phyloP scores from a whole-genome alignment of 1,140 invertebrate genomes.

The Halyomorpha halys region DNA sequence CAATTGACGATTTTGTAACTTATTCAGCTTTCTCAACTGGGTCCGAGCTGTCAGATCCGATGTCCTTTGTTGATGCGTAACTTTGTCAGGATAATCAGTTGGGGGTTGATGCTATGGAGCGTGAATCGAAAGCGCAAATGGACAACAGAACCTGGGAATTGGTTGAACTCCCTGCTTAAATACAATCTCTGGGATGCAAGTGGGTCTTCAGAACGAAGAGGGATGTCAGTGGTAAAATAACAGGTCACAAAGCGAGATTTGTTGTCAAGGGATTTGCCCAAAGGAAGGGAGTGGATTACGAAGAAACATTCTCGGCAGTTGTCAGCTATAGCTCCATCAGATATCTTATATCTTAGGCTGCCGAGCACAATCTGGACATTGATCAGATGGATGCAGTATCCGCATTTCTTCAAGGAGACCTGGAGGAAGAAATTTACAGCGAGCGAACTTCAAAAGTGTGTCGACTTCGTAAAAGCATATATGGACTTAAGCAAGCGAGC shows the following conservation, averaged over 20 bases:
- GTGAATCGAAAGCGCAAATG: too few species aligned
- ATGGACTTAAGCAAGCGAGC: not conserved
- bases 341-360: slow-evolving; percentile 35
- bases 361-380: slow-evolving; percentile 33
- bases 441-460: not conserved
- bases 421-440: slow-evolving; percentile 36
- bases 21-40: too few species aligned
- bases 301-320: slow-evolving; percentile 35
- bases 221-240: slow-evolving; percentile 31
- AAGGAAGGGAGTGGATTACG: slow-evolving; percentile 34
- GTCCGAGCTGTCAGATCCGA: too few species aligned
- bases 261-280: slow-evolving; percentile 39
- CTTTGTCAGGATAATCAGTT: too few species aligned
- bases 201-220: slow-evolving; percentile 36
- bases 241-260: slow-evolving; percentile 37
- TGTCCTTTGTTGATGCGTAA: too few species aligned
- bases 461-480: not conserved
- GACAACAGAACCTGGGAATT: too few species aligned
- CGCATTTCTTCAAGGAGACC: slow-evolving; percentile 36
- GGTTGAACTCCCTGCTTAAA: too few species aligned
- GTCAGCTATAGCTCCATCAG: slow-evolving; percentile 34
- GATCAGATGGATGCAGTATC: slow-evolving; percentile 36
- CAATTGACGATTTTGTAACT: too few species aligned
- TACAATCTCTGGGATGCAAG: slow-evolving; percentile 25
- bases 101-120: too few species aligned